phyloP scores from a whole-genome alignment of 2,797 vertebrate species.

The Lacerta agilis region DNA sequence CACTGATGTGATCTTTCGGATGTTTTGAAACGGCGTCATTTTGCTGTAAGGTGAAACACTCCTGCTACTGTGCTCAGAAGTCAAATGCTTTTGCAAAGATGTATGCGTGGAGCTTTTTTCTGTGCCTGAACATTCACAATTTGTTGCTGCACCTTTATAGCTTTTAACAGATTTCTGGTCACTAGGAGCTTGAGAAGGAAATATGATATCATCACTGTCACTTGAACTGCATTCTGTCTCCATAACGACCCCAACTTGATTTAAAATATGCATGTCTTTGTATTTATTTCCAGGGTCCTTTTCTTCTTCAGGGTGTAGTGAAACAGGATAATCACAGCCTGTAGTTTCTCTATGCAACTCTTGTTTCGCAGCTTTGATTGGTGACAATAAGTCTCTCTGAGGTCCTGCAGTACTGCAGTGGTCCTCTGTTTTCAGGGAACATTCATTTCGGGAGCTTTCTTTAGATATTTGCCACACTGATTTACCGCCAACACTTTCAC shows the following conservation, averaged over 20 bases:
- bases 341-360: background rate
- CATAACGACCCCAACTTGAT: slow-evolving; percentile 33
- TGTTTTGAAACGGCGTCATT: slow-evolving; percentile 21
- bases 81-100: slow-evolving; percentile 35
- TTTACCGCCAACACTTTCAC: slow-evolving; percentile 58
- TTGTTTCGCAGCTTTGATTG: slow-evolving; percentile 47
- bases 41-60: slow-evolving; percentile 45
- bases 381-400: slow-evolving; percentile 34
- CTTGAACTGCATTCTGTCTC: slow-evolving; percentile 69
- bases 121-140: slow-evolving; percentile 36
- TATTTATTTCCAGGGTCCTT: slow-evolving; percentile 30
- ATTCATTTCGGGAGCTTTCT: slow-evolving; percentile 39
- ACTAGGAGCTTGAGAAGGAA: slow-evolving; percentile 66
- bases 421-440: slow-evolving; percentile 49
- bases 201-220: slow-evolving; percentile 66
- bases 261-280: slow-evolving; percentile 39
- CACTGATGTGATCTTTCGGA: slow-evolving; percentile 48
- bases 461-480: slow-evolving; percentile 52
- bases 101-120: slow-evolving; percentile 43
- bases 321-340: slow-evolving; percentile 55
- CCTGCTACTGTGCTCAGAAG: slow-evolving; percentile 22
- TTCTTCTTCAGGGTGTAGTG: slow-evolving; percentile 71
- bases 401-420: slow-evolving; percentile 3
- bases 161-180: slow-evolving; percentile 45
- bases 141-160: slow-evolving; percentile 12